Base-by-base conservation (phyloP, 2,113 vertebrate species). In the Proteles cristata region DNA sequence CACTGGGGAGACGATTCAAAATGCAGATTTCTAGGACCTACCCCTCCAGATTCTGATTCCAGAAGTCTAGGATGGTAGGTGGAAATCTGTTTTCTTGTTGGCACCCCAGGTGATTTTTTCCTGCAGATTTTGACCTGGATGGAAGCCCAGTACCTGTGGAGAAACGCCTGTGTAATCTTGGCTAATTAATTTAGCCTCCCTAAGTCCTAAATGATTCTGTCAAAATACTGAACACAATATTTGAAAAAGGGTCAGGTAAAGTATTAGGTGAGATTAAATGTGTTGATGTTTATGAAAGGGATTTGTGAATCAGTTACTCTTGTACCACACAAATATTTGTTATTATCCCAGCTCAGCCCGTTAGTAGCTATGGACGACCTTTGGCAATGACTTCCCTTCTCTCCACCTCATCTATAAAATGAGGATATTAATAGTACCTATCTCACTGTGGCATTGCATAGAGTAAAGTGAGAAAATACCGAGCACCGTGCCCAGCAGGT, bases 21-120 rank as follows among this genome's bases (percentile, higher is more conserved):
- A 80, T 12, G 3, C 25, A 58, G 11, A 33, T 69, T 12, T 1
- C n/a, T 7, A 3, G 31, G 14, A 14, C 4, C 25, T 4, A 0
- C 23, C 4, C 3, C 15, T 31, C 2, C 15, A 21, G 35, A 28
- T 25, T 39, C 21, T 63, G 55, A 65, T 21, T 58, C 50, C 17
- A 1, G 15, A 71, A 23, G 1, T 45, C 11, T 45, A 43, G 5
- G 35, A 15, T n/a, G 50, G 11, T 43, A 39, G 21, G 23, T 8
- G 50, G 61, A 90, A 71, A 48, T 21, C n/a, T 71, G 16, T 43
- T 50, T 79, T n/a, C 3, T 65, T 15, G 33, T 14, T 55, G 11
- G 53, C 2, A 15, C 58, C 26, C 5, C 81, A 35, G 19, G 3
- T 55, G 21, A 26, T 26, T 26, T 84, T 73, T 28, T 74, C 23